Base-by-base conservation (phyloP, 2,888 invertebrate genomes). In the Eupsilia transversa region DNA sequence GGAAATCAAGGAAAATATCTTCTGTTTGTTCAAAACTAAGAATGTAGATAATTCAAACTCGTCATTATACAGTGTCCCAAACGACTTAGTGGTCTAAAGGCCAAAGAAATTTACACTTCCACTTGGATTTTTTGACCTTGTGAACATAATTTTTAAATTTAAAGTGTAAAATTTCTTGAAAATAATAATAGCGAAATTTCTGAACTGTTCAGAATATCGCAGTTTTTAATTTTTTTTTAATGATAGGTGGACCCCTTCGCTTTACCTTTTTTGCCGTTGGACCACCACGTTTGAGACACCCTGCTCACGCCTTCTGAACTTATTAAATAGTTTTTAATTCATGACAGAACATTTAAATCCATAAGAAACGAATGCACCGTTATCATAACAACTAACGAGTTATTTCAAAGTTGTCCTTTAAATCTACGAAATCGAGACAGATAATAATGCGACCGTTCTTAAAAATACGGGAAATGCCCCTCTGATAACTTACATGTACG, bases 351-450 rank as follows among this genome's bases (percentile, higher is more conserved):
- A 17, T 56, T 30, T 56, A 30, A 7, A 30, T 56, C 17, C 27
- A 30, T 65, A 38, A 66, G 30, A 77, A 46, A 67, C 3, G 46
- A 46, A n/a, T 68, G 27, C 17, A 66, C 17, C 4, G 33, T 33
- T 57, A 64, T 49, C 17, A 56, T 30, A 30, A 56, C 17, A 30
- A 27, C 7, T 30, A 30, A 57, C 2, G 1, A 27, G 23, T 77
- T 56, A 33, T n/a, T 35, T 41, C 27, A 49, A 27, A 17, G 9
- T 27, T 65, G 17, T 5, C 2, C 38, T 0, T 30, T 38, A 0
- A 56, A 56, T 57, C 38, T 65, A 17, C 35, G 9, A n/a, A 54
- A n/a, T 43, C 35, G 3, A 17, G 20, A 56, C 30, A 56, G 56
- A 30, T 30, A 17, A 54, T 0, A 56, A 30, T 27, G 27, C n/a